Percentiles rank a stretch among this genome's conserved stretches.
phyloP scores from a whole-genome alignment of 2,888 invertebrate species.

The Agrilus mali region DNA sequence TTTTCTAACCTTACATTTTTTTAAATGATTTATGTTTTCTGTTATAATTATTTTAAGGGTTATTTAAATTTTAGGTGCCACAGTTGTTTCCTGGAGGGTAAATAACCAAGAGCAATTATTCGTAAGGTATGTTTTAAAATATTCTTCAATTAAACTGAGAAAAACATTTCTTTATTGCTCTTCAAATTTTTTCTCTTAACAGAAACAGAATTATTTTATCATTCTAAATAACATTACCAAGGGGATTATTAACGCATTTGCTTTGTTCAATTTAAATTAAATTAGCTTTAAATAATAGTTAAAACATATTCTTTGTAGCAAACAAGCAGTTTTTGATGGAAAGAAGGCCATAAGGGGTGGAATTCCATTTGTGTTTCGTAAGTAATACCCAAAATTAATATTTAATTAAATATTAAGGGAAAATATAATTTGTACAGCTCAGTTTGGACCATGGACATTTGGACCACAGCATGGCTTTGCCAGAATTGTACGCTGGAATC shows the following conservation, averaged over 20 bases:
- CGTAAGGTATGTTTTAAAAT: conserved; percentile 62
- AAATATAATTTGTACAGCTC: conserved; percentile 47
- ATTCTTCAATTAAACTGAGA: neutral
- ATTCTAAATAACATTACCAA: neutral
- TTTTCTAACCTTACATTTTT: neutral
- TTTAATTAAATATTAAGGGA: neutral
- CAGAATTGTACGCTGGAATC: conserved; percentile 80
- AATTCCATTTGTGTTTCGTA: conserved; percentile 94
- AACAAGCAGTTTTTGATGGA: conserved; percentile 91
- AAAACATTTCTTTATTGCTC: neutral
- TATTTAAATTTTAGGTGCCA: conserved; percentile 57
- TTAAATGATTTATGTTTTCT: conserved; percentile 8
- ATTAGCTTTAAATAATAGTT: neutral
- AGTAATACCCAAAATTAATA: conserved; percentile 38
- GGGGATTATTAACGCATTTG: neutral
- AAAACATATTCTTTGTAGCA: conserved; percentile 46
- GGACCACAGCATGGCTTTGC: conserved; percentile 97
- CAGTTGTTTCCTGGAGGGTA: conserved; percentile 92
- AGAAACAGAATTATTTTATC: conserved; percentile 1
- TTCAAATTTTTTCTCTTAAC: neutral
- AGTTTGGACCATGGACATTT: conserved; percentile 90
- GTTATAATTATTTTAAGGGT: conserved; percentile 5
- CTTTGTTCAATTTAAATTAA: neutral
- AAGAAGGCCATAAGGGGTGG: conserved; percentile 94
- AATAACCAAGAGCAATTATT: conserved; percentile 94